These are phyloP conservation scores for Plagodis dolabraria DNA, from an alignment of 2,888 invertebrate species.

Conservation along the genomic window DNA sequence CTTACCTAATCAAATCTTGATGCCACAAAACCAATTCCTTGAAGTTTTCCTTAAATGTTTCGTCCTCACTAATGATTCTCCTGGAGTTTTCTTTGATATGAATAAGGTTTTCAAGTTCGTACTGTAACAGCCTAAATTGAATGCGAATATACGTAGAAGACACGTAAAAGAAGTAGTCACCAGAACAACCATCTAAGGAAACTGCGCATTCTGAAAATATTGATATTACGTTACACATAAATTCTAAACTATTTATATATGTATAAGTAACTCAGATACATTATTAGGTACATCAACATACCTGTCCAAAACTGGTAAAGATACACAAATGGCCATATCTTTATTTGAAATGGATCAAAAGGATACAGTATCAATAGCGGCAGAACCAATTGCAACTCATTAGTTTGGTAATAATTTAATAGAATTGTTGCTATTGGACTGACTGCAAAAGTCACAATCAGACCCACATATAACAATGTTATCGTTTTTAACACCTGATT, in stretches of 20 bases:
- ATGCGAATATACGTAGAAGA: constrained; percentile 57
- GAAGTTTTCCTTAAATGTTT: constrained; percentile 43
- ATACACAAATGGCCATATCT: constrained; percentile 61
- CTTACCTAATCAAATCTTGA: constrained; percentile 57
- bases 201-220: constrained; percentile 50
- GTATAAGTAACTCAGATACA: not conserved
- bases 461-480: constrained; percentile 44
- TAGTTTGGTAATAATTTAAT: constrained; percentile 51
- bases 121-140: constrained; percentile 57
- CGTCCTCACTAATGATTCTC: constrained; percentile 26
- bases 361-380: constrained; percentile 65
- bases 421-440: constrained; percentile 51
- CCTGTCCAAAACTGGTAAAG: constrained; percentile 62
- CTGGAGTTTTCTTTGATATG: constrained; percentile 19
- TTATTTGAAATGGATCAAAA: constrained; percentile 55
- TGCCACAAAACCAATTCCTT: constrained; percentile 55
- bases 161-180: constrained; percentile 58
- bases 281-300: constrained; percentile 38
- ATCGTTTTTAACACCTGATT: constrained; percentile 48
- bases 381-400: constrained; percentile 49
- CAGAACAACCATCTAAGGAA: constrained; percentile 39
- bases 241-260: too few species aligned
- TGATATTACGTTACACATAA: too few species aligned
- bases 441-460: constrained; percentile 47
- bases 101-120: constrained; percentile 48